Conservation (phyloP, 2,797 vertebrate species). For the Botia kubotai region DNA sequence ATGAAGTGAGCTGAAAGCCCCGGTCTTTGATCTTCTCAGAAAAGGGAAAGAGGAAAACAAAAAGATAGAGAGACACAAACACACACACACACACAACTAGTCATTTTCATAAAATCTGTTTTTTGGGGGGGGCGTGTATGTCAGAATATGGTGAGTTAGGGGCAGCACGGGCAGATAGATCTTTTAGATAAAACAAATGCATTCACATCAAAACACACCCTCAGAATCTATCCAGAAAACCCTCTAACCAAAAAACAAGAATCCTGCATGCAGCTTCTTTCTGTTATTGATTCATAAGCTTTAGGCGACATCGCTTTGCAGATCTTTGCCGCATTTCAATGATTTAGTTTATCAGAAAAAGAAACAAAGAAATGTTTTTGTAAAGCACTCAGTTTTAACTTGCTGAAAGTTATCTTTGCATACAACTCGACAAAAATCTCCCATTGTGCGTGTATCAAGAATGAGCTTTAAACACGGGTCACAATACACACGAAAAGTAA, state of each 20-base stretch:
- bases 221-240: constrained; percentile 1
- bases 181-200: neutral
- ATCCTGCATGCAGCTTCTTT: neutral
- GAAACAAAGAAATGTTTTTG: constrained; percentile 3
- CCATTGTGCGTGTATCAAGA: too few relatives aligned
- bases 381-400: neutral
- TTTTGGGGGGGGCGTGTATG: neutral
- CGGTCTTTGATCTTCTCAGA: constrained; percentile 21
- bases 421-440: neutral
- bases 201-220: neutral
- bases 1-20: constrained; percentile 13
- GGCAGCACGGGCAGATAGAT: constrained; percentile 2
- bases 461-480: too few relatives aligned
- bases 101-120: neutral
- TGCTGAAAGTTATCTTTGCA: neutral
- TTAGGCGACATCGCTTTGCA: neutral
- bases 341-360: neutral
- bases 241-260: neutral
- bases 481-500: too few relatives aligned
- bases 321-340: constrained; percentile 5
- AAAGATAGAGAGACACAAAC: neutral
- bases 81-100: too few relatives aligned
- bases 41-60: neutral
- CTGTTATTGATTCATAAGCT: constrained; percentile 6
- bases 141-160: constrained; percentile 15